Base-by-base conservation (phyloP, 2,113 vertebrate genomes). In the Erpornis zantholeuca region DNA sequence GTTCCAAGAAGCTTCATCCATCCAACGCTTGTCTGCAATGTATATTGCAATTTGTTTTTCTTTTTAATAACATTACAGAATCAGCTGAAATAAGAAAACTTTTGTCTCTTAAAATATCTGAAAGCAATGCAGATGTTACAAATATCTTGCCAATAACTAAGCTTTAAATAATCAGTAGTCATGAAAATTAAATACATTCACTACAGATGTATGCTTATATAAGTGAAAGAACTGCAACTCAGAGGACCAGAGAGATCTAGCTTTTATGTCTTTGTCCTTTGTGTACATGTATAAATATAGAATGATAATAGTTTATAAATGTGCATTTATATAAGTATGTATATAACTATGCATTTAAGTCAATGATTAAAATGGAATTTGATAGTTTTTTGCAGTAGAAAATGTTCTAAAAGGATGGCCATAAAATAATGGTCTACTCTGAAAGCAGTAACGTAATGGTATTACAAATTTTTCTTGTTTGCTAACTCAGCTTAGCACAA, bases 161-260 rank as follows among this genome's bases (percentile, higher is more conserved):
- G 63, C 8, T 31, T 79, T 61, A 70, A 75, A 49, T 29, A 40
- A n/a, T 57, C 8, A 53, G 5, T 5, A 44, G 22, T 38, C 66
- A 82, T 56, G 7, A 82, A 73, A 69, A 66, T 16, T 40, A 21
- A 82, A 75, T 35, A 19, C 3, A 53, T 65, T 52, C 7, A 10
- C 5, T 42, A 22, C 9, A 84, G n/a, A 50, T n/a, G 5, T 49
- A 59, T 60, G 22, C 4, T 45, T 42, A 21, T 40, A 5, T 21
- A 45, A 71, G 23, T 50, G 11, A 17, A 54, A 60, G 16, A 72
- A 28, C 20, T 68, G 14, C 23, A 81, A 68, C 8, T 63, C 33
- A 59, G 49, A 54, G 8, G 4, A 1, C 3, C 10, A 2, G 1
- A 68, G 50, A 71, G 11, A 40, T 40, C 1, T 14, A 56, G 27